Evolutionary conservation across 1,140 invertebrate genomes (phyloP).

Genomic region (Cherax quadricarinatus): DNA sequence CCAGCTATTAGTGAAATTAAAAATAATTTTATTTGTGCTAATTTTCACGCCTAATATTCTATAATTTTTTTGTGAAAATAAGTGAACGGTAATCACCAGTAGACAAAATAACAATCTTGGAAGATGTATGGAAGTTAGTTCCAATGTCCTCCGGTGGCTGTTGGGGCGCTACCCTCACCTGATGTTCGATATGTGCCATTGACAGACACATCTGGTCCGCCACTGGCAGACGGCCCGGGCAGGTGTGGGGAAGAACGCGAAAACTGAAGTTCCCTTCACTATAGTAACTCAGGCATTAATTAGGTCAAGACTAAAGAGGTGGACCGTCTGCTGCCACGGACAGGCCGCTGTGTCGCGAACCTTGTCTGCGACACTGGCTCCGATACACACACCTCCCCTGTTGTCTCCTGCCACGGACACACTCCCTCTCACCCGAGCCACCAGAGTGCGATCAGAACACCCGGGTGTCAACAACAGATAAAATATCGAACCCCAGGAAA

Average conservation of each 20-base stretch:
- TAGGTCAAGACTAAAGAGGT: conserved; percentile 62
- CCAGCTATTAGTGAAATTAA: no score
- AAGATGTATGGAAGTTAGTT: no score
- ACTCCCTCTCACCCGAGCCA: background rate
- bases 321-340: conserved; percentile 30
- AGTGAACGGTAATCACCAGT: no score
- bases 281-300: conserved; percentile 45
- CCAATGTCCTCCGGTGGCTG: no score
- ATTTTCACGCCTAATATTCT: no score
- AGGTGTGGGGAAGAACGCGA: background rate
- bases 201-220: background rate
- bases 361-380: background rate
- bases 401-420: background rate
- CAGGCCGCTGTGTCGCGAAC: conserved; percentile 21
- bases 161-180: background rate
- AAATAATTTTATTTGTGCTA: no score
- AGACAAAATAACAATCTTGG: no score
- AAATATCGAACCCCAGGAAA: background rate
- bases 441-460: background rate
- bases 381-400: background rate
- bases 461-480: background rate
- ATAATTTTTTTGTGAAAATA: no score
- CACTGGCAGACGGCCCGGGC: background rate
- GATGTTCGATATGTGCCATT: background rate
- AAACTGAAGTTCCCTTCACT: conserved; percentile 1